phyloP scores from a whole-genome alignment of 2,797 vertebrate genomes.

The Acanthurus leucopareius region DNA sequence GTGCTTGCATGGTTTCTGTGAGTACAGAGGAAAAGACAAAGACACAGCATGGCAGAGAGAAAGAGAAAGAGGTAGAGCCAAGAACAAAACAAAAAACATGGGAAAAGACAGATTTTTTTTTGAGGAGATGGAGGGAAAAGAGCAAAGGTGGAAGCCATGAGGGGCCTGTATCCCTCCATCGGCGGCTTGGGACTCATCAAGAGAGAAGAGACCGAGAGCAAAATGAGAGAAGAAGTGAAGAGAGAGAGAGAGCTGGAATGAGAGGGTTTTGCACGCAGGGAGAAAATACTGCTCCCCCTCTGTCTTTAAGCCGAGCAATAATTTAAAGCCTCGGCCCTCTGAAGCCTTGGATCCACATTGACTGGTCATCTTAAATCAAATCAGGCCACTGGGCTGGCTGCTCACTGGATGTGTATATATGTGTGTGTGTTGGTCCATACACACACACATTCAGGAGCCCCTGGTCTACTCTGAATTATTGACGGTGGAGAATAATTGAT shows the following conservation, averaged over 20 bases:
- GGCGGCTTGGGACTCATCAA: slow-evolving; percentile 41
- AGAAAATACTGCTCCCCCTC: slow-evolving; percentile 74
- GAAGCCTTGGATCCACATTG: slow-evolving; percentile 83
- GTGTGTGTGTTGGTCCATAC: slow-evolving; percentile 50
- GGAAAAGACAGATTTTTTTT: slow-evolving; percentile 17
- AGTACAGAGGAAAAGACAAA: slow-evolving; percentile 46
- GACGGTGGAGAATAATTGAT: slow-evolving; percentile 86
- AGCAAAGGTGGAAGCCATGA: slow-evolving; percentile 42
- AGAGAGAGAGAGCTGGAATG: slow-evolving; percentile 37
- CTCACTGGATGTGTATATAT: slow-evolving; percentile 22
- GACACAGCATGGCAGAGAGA: slow-evolving; percentile 38
- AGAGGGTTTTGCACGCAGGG: slow-evolving; percentile 56
- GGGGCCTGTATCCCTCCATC: slow-evolving; percentile 31
- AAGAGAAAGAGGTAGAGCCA: background rate
- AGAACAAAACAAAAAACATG: background rate
- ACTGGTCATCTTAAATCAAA: slow-evolving; percentile 87
- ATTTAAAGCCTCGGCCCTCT: slow-evolving; percentile 79
- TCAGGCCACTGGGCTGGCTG: slow-evolving; percentile 71
- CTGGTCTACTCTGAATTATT: slow-evolving; percentile 84
- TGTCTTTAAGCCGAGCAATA: slow-evolving; percentile 82
- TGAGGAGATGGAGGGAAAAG: slow-evolving; percentile 24
- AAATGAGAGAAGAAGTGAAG: slow-evolving; percentile 40
- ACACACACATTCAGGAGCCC: slow-evolving; percentile 49
- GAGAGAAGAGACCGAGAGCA: slow-evolving; percentile 30
- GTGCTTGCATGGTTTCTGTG: slow-evolving; percentile 11